phyloP scores from a whole-genome alignment of 1,140 invertebrate genomes.

The Musca domestica region DNA sequence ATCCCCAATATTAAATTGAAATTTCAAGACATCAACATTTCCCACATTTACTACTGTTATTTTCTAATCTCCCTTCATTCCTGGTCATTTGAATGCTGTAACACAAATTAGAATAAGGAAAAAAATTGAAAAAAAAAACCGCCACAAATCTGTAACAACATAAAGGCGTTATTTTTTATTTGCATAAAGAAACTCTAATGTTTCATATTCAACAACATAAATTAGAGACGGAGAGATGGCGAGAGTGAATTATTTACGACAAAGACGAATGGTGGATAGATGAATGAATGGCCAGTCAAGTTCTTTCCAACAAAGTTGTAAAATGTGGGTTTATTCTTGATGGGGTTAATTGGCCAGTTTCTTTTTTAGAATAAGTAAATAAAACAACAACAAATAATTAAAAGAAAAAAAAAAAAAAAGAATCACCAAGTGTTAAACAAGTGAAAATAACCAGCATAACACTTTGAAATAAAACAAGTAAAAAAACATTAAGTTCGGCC shows the following conservation, averaged over 20 bases:
- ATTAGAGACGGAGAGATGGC: neutral
- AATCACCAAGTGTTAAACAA: neutral
- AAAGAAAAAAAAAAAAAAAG: no score
- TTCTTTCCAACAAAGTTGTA: neutral
- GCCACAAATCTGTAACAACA: constrained; percentile 13
- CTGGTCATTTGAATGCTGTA: no score
- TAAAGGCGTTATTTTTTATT: constrained; percentile 5
- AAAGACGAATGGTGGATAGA: neutral
- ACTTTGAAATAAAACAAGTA: no score
- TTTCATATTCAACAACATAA: constrained; percentile 14
- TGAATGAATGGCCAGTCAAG: no score
- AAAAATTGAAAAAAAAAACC: neutral
- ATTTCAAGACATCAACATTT: no score
- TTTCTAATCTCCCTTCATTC: no score
- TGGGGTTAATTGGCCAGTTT: neutral
- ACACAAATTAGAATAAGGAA: neutral
- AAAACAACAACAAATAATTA: neutral
- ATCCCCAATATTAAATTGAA: no score
- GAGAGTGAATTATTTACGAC: neutral
- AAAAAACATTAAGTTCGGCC: no score
- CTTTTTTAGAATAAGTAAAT: neutral
- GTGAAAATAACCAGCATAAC: no score
- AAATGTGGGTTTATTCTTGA: constrained; percentile 6
- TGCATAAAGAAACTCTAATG: neutral
- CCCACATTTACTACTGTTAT: no score